These are phyloP conservation scores for Ceratosolen solmsi DNA, from an alignment of 1,140 invertebrate species.

Conservation along the genomic window DNA sequence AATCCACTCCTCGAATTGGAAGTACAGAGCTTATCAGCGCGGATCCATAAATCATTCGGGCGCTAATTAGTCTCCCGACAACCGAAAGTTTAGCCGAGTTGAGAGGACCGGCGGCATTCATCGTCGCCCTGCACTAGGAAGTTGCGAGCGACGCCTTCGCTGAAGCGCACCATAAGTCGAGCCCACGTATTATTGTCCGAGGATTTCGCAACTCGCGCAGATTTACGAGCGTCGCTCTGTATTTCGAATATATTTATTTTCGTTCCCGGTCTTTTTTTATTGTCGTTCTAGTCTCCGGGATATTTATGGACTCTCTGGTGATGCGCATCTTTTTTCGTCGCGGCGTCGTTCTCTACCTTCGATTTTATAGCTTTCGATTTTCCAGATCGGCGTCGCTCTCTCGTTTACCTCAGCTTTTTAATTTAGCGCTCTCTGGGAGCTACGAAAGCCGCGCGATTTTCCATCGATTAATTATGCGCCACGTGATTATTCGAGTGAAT, in stretches of 20 bases:
- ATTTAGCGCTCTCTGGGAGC: too few relatives aligned
- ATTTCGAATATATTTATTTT: conserved; percentile 34
- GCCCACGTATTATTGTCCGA: conserved; percentile 2
- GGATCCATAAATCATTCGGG: not conserved
- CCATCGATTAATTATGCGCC: too few relatives aligned
- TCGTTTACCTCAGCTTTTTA: not conserved
- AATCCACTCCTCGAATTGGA: not conserved
- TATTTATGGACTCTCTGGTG: conserved; percentile 8
- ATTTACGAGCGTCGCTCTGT: conserved; percentile 13
- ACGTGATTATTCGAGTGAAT: too few relatives aligned
- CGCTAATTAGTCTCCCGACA: not conserved
- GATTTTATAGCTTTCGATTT: not conserved
- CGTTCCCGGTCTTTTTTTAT: not conserved
- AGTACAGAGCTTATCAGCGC: not conserved
- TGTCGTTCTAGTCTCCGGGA: not conserved
- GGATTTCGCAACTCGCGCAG: conserved; percentile 7
- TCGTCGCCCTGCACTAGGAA: not conserved
- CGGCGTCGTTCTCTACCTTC: not conserved
- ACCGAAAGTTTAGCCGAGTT: not conserved
- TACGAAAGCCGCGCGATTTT: too few relatives aligned
- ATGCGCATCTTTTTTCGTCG: not conserved
- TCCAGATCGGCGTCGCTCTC: not conserved
- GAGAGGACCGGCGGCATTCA: not conserved
- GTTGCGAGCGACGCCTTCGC: not conserved
- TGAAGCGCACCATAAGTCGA: not conserved